Conservation (phyloP, 2,113 vertebrate species). For the Cephalophus harveyi region DNA sequence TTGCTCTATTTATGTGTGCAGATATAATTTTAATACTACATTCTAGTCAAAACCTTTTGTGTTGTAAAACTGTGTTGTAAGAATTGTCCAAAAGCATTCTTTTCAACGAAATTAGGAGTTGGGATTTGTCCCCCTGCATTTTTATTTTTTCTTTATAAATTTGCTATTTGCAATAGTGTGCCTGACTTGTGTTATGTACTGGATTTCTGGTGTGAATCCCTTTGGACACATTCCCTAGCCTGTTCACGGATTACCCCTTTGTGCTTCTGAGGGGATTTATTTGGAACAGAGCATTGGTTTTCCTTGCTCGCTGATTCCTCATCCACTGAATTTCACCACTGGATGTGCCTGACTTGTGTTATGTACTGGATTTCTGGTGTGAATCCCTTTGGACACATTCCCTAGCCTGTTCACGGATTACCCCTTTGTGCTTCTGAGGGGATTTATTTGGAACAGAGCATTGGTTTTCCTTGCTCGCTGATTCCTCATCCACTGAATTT, state of each 20-base stretch:
- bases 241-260: too few relatives aligned
- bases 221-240: neutral
- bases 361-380: too few relatives aligned
- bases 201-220: neutral
- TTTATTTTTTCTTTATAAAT: neutral
- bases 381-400: neutral
- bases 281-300: too few relatives aligned
- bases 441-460: neutral
- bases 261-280: too few relatives aligned
- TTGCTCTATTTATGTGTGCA: neutral
- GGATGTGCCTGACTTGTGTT: too few relatives aligned
- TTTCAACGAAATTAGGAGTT: neutral
- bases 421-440: neutral
- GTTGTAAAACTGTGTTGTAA: neutral
- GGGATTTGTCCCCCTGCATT: neutral
- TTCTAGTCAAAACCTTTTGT: neutral
- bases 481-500: neutral
- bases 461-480: neutral
- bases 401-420: neutral
- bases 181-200: neutral
- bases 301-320: too few relatives aligned
- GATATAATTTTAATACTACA: neutral
- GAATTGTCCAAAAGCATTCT: neutral
- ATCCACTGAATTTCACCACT: too few relatives aligned
- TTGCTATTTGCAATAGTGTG: neutral